Percentiles rank a stretch among this genome's conserved stretches.
phyloP scores from a whole-genome alignment of 2,113 vertebrate genomes.

The Eupsittula cactorum region DNA sequence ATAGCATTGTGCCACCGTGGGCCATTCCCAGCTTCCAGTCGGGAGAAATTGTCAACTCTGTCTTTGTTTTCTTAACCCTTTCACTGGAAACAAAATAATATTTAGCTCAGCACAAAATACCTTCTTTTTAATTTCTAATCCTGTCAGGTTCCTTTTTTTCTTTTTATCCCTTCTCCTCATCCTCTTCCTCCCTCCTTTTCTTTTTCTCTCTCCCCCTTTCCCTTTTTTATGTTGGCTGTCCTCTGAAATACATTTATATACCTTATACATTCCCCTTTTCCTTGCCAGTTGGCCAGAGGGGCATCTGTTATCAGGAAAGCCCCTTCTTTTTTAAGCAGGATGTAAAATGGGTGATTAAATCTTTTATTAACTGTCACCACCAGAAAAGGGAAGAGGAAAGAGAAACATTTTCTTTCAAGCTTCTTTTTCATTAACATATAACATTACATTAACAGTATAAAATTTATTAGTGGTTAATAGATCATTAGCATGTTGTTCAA shows the following conservation, averaged over 20 bases:
- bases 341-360: conserved; percentile 56
- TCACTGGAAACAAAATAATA: conserved; percentile 81
- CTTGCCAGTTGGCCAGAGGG: conserved; percentile 41
- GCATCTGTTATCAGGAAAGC: conserved; percentile 60
- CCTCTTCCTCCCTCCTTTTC: not conserved
- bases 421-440: not conserved
- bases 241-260: conserved; percentile 61
- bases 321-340: conserved; percentile 38
- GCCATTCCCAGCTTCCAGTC: conserved; percentile 77
- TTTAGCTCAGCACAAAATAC: conserved; percentile 78
- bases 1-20: conserved; percentile 75
- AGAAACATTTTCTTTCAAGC: not conserved
- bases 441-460: not conserved
- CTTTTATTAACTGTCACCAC: not conserved
- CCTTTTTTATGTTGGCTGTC: conserved; percentile 13
- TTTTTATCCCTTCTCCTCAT: not conserved
- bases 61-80: conserved; percentile 79
- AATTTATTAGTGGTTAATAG: not conserved
- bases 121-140: conserved; percentile 77
- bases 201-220: not conserved
- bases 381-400: conserved; percentile 27
- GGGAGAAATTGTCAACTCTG: conserved; percentile 73
- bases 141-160: conserved; percentile 48
- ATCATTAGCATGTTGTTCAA: not conserved
- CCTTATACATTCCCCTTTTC: conserved; percentile 9